Evolutionary conservation across 2,797 vertebrate species (phyloP), one percentile per base, ranked within the genome.

Genomic region (Xenopus petersii): DNA sequence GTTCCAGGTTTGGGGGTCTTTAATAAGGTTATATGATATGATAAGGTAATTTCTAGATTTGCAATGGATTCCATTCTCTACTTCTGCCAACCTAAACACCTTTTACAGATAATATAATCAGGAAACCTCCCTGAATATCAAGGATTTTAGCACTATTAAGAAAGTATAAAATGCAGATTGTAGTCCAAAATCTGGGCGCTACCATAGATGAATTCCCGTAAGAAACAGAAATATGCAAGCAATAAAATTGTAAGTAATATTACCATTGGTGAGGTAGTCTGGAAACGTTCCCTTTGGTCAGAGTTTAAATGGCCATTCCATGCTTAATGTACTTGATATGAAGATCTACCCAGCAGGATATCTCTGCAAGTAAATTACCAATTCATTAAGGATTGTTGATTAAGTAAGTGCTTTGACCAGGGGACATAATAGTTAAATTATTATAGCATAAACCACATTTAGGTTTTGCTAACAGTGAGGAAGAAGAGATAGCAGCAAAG

Each of bases 371-470:
- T 78, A 69, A 73, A 78, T 78, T 78, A 78, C 70, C 75, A 78
- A 78, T 78, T 78, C 75, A 78, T 78, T 78, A 78, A 78, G 75
- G 65, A 78, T 78, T 78, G 75, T 78, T 78, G 75, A 78, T 78
- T 78, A 78, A 78, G 75, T 73, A 78, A 78, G 65, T 78, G 75
- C 75, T 78, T 64, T 78, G 75, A 78, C 75, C 75, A 78, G 75
- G 68, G 71, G 70, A 78, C 75, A 78, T 78, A 78, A 78, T 78
- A 78, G 75, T 73, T 78, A 78, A 78, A 78, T 78, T 73, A 73
- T 67, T 72, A 73, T 73, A 73, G 68, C 71, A 71, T 68, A 78
- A 78, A 78, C 75, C 68, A 58, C 70, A 73, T 78, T 78, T 78
- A 68, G 70, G 67, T 58, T 73, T 69, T 72, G 75, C 75, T 67